A percentile compares a stretch with the other conserved stretches of the same genome.
phyloP scores from a whole-genome alignment of 2,113 vertebrate genomes.

The Psophia crepitans region DNA sequence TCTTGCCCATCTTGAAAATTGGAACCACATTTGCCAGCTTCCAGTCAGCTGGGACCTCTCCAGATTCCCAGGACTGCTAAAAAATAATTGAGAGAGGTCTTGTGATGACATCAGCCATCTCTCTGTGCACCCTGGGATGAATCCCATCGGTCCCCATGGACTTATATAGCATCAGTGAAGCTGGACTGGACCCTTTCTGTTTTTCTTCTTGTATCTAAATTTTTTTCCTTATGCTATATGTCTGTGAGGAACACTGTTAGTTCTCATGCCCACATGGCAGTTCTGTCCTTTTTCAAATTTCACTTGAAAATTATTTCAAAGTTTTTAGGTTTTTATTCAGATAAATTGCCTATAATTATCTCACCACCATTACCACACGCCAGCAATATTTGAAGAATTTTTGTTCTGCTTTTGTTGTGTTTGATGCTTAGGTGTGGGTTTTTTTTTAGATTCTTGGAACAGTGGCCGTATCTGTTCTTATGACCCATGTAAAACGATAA shows the following conservation, averaged over 20 bases:
- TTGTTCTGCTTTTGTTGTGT: background rate
- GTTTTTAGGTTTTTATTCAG: background rate
- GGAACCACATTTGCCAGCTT: no score
- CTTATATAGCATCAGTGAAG: no score
- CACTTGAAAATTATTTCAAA: background rate
- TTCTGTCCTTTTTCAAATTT: background rate
- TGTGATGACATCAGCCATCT: no score
- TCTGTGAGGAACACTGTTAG: background rate
- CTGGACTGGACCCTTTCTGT: background rate
- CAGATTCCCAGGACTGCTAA: no score
- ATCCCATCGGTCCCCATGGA: no score
- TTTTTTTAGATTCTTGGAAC: background rate
- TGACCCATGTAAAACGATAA: background rate
- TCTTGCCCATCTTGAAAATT: no score
- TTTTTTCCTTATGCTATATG: background rate
- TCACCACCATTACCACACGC: background rate
- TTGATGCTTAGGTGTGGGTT: background rate
- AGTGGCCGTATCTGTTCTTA: background rate
- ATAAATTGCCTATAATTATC: background rate
- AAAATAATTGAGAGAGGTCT: no score
- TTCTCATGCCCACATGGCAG: background rate
- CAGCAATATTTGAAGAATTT: background rate
- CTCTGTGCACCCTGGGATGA: no score
- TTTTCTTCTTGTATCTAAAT: background rate
- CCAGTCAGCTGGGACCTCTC: no score